Percentiles rank a stretch among this genome's conserved stretches.
Evolutionary conservation across 2,797 vertebrate species (phyloP).

Genomic region (Myripristis murdjan): DNA sequence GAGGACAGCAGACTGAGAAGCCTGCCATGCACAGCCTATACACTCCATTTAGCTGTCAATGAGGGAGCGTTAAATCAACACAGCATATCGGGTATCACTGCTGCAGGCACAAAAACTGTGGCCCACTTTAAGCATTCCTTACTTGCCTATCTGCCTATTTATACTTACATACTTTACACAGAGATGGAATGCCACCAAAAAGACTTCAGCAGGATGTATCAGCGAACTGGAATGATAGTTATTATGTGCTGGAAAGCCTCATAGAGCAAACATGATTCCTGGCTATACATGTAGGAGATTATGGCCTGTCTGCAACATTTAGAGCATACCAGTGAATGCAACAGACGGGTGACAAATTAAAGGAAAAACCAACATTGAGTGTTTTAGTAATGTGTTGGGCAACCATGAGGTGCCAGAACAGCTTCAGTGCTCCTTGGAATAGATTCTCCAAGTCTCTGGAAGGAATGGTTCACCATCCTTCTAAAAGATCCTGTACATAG

Average conservation of each 20-base stretch:
- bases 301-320: not conserved
- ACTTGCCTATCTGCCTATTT: not conserved
- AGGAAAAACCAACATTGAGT: too few relatives aligned
- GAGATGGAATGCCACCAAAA: not conserved
- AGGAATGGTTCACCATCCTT: too few relatives aligned
- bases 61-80: slow-evolving; percentile 4
- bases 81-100: not conserved
- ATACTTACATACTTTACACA: not conserved
- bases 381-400: too few relatives aligned
- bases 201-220: not conserved
- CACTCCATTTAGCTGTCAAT: not conserved
- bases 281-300: not conserved
- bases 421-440: not conserved
- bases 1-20: not conserved
- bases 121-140: not conserved
- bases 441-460: too few relatives aligned
- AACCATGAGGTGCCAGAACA: too few relatives aligned
- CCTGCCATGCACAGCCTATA: not conserved
- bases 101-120: slow-evolving; percentile 4
- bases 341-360: too few relatives aligned
- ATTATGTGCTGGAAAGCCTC: not conserved
- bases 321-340: not conserved
- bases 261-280: not conserved
- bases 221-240: not conserved
- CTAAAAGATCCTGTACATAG: too few relatives aligned